phyloP scores from a whole-genome alignment of 2,797 vertebrate species.

The Acanthurus leucopareius region DNA sequence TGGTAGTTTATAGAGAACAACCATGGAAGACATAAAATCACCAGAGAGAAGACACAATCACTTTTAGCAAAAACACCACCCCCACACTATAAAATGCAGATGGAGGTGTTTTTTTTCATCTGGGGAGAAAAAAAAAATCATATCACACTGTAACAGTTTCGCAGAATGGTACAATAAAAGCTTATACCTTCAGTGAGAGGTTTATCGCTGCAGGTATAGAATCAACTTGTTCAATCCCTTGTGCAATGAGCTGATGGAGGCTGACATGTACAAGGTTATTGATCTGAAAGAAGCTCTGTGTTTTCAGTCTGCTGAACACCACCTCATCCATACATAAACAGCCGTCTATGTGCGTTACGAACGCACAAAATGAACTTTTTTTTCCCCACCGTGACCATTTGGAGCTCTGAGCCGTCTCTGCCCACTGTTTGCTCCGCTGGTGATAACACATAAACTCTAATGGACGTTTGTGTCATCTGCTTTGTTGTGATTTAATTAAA shows the following conservation, averaged over 20 bases:
- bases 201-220: background rate
- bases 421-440: too few species aligned
- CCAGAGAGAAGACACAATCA: background rate
- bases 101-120: background rate
- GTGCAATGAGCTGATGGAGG: background rate
- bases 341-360: background rate
- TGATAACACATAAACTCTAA: background rate
- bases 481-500: background rate
- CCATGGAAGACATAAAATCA: slow-evolving; percentile 15
- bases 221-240: slow-evolving; percentile 1
- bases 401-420: background rate
- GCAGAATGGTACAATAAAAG: background rate
- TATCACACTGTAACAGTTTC: background rate
- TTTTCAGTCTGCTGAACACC: background rate
- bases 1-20: slow-evolving; percentile 10
- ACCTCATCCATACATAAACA: background rate
- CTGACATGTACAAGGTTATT: slow-evolving; percentile 7
- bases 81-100: slow-evolving; percentile 14
- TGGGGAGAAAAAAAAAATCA: background rate
- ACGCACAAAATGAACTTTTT: background rate
- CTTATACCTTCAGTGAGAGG: background rate
- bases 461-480: background rate
- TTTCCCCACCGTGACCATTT: background rate
- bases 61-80: background rate
- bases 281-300: slow-evolving; percentile 15